These are phyloP conservation scores for Pantelozetes paolii DNA, from an alignment of 2,888 invertebrate species.

Conservation along the genomic window DNA sequence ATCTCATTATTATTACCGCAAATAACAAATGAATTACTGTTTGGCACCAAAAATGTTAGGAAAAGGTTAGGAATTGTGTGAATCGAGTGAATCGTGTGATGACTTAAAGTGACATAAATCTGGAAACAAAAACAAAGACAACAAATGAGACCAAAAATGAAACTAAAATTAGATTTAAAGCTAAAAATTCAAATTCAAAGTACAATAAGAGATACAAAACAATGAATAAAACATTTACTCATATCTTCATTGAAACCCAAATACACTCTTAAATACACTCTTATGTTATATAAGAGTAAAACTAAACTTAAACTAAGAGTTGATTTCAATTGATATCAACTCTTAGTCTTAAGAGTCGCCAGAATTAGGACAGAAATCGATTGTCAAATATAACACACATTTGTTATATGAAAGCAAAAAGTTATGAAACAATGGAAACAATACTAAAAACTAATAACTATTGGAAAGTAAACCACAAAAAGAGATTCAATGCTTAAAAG, in stretches of 20 bases:
- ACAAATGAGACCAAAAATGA: neutral
- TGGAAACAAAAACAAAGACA: neutral
- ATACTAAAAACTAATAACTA: neutral
- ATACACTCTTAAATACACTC: no score
- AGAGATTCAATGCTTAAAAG: constrained; percentile 15
- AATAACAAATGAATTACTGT: constrained; percentile 6
- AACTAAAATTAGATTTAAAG: neutral
- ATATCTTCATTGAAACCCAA: no score
- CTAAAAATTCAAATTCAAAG: no score
- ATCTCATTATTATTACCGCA: constrained; percentile 18
- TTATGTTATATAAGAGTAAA: no score
- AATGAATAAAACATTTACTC: no score
- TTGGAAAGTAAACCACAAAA: constrained; percentile 13
- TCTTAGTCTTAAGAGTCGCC: constrained; percentile 11
- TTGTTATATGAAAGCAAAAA: neutral
- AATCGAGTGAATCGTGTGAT: no score
- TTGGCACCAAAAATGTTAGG: constrained; percentile 31
- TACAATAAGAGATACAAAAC: no score
- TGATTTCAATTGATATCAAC: neutral
- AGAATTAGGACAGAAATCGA: constrained; percentile 32
- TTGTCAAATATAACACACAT: neutral
- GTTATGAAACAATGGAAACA: constrained; percentile 20
- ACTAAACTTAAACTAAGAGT: neutral
- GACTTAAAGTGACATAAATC: constrained; percentile 11
- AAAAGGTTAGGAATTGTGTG: constrained; percentile 15